Evolutionary conservation across 2,888 invertebrate species (phyloP).

Genomic region (Lucinisca nassula): DNA sequence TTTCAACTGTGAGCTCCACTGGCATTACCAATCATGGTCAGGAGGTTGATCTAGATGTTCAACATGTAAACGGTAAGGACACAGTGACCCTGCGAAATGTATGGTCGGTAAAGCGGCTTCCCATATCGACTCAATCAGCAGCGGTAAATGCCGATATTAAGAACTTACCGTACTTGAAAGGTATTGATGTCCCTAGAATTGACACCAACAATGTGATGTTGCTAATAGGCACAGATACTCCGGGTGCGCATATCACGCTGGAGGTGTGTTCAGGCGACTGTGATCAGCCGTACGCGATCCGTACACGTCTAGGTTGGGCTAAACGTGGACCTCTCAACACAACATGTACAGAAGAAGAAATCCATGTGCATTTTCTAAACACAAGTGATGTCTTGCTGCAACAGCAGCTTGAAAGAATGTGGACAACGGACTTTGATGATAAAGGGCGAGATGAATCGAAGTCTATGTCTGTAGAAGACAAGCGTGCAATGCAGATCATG

Average conservation of each 20-base stretch:
- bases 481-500: slow-evolving; percentile 25
- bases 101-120: slow-evolving; percentile 25
- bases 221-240: slow-evolving; percentile 48
- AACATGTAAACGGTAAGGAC: background rate
- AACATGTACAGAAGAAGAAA: background rate
- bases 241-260: slow-evolving; percentile 32
- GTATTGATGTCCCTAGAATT: background rate
- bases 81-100: slow-evolving; percentile 6
- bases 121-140: slow-evolving; percentile 13
- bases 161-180: slow-evolving; percentile 14
- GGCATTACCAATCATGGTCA: slow-evolving; percentile 11
- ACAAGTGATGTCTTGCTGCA: background rate
- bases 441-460: background rate
- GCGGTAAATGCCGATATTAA: background rate
- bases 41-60: slow-evolving; percentile 7
- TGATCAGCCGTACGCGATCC: slow-evolving; percentile 34
- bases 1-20: slow-evolving; percentile 20
- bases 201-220: slow-evolving; percentile 27
- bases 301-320: slow-evolving; percentile 41
- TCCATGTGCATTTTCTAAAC: background rate
- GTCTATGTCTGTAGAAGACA: slow-evolving; percentile 18
- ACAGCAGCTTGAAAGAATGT: slow-evolving; percentile 20
- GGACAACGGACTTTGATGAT: slow-evolving; percentile 15
- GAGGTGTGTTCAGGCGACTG: slow-evolving; percentile 23
- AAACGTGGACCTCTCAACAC: slow-evolving; percentile 19